phyloP scores from a whole-genome alignment of 1,140 invertebrate genomes.

The Drosophila malerkotliana region DNA sequence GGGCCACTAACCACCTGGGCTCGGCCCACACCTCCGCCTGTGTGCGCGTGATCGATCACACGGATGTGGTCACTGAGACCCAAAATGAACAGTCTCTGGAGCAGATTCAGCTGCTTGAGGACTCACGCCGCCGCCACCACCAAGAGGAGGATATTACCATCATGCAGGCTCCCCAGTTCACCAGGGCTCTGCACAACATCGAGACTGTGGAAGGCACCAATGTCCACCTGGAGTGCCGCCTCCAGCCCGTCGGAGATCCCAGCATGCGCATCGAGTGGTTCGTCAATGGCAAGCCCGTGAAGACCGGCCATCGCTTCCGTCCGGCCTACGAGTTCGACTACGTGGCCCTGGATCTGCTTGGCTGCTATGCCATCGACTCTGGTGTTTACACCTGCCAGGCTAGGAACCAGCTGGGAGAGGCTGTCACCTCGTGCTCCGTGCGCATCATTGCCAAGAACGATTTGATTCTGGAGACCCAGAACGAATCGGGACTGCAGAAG shows the following conservation, averaged over 20 bases:
- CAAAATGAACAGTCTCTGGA: slow-evolving; percentile 97
- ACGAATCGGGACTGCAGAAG: slow-evolving; percentile 94
- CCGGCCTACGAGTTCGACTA: slow-evolving; percentile 99
- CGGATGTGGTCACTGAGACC: slow-evolving; percentile 95
- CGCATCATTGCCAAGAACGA: slow-evolving; percentile 95
- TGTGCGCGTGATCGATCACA: slow-evolving; percentile 92
- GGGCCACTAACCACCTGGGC: slow-evolving; percentile 96
- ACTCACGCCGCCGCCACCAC: slow-evolving; percentile 89
- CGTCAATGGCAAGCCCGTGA: slow-evolving; percentile 94
- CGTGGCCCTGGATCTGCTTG: slow-evolving; percentile 96
- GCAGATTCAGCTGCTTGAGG: slow-evolving; percentile 97
- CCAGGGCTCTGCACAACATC: slow-evolving; percentile 93
- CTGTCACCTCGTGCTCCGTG: slow-evolving; percentile 95
- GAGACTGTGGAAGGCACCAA: slow-evolving; percentile 96
- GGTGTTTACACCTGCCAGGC: slow-evolving; percentile 98
- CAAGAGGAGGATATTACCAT: slow-evolving; percentile 91
- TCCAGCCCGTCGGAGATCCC: slow-evolving; percentile 97
- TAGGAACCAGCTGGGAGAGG: slow-evolving; percentile 95
- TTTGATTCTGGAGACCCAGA: slow-evolving; percentile 92
- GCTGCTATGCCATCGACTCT: slow-evolving; percentile 98
- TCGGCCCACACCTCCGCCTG: slow-evolving; percentile 95
- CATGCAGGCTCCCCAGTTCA: slow-evolving; percentile 93
- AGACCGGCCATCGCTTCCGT: slow-evolving; percentile 96
- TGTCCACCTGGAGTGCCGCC: slow-evolving; percentile 95
- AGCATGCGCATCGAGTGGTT: slow-evolving; percentile 99